Evolutionary conservation across 2,113 vertebrate genomes (phyloP), one percentile per base, ranked within the genome.

Genomic region (Recurvirostra avosetta): DNA sequence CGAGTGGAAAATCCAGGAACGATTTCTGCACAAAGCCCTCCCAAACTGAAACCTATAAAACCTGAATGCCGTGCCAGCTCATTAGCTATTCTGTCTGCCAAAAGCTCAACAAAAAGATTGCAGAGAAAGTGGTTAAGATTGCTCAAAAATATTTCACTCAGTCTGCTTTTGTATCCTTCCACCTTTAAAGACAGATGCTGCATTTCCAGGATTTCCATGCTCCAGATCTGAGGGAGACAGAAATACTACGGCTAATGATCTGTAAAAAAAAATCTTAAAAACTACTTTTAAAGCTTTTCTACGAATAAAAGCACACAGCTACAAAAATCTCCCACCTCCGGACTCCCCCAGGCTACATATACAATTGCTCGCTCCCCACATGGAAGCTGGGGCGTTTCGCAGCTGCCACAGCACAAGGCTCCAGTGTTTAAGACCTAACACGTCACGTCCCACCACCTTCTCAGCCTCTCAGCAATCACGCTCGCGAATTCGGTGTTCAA

Each of bases 331-430:
- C 58, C 56, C 56, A 55, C 45, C 68, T 50, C 58, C 27, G 62
- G 79, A 59, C 34, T 74, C 50, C 79, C 61, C 34, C 18, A 41
- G 55, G 72, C 47, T 45, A 20, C 27, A 21, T 2, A 34, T 2
- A 34, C 8, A 70, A 40, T 30, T 36, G 29, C 56, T 84, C 8
- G 0, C 43, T 63, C 78, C 38, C 84, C 67, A 13, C 38, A 9
- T 1, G 34, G 59, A 63, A 70, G 36, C 34, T 8, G 34, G 41
- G 41, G 34, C 2, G 0, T 63, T 55, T 52, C 0, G 7, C 62
- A 85, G 80, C 36, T 43, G 59, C 50, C 21, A 25, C 21, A 29
- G 20, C 25, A n/a, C 5, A 63, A 20, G 45, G 56, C 43, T 47
- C 34, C 70, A 6, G 36, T 6, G 32, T 47, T 49, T 38, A 11